A percentile compares a stretch with the other conserved stretches of the same genome.
Evolutionary conservation across 2,888 invertebrate species (phyloP).

Genomic region (Lasioglossum oenotherae): DNA sequence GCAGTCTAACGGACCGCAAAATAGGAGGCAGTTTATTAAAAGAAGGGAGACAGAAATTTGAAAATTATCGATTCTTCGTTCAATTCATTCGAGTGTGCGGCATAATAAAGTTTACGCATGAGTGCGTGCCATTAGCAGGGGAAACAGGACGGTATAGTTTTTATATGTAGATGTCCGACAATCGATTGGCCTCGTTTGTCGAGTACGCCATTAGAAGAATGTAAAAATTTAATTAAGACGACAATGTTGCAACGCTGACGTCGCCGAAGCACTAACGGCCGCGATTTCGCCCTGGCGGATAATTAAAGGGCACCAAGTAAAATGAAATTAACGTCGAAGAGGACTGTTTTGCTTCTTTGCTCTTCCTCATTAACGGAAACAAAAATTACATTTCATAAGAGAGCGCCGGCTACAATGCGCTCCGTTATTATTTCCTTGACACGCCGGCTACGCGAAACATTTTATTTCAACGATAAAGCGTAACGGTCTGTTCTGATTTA

Average conservation of each 20-base stretch:
- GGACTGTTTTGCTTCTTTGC: conserved; percentile 19
- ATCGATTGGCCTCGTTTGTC: conserved; percentile 70
- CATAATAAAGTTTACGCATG: conserved; percentile 60
- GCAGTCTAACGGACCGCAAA: conserved; percentile 53
- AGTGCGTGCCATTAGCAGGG: conserved; percentile 66
- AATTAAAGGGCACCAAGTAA: conserved; percentile 18
- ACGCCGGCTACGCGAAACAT: not conserved
- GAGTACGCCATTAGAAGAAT: conserved; percentile 52
- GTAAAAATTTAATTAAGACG: conserved; percentile 66
- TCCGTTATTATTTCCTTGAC: not conserved
- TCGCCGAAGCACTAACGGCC: conserved; percentile 13
- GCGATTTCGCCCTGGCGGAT: conserved; percentile 6
- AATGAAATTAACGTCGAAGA: conserved; percentile 29
- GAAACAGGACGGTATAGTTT: conserved; percentile 59
- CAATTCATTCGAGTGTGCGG: conserved; percentile 60
- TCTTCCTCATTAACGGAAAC: conserved; percentile 27
- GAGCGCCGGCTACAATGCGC: not conserved
- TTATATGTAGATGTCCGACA: conserved; percentile 57
- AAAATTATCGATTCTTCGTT: conserved; percentile 65
- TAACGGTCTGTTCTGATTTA: not conserved
- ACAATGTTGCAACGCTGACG: conserved; percentile 50
- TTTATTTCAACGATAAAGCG: not conserved
- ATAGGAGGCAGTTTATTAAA: conserved; percentile 50
- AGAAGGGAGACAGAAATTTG: conserved; percentile 56
- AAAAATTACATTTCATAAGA: conserved; percentile 17